Evolutionary conservation across 2,888 invertebrate genomes (phyloP).

Genomic region (Siphonodentalium dalli): DNA sequence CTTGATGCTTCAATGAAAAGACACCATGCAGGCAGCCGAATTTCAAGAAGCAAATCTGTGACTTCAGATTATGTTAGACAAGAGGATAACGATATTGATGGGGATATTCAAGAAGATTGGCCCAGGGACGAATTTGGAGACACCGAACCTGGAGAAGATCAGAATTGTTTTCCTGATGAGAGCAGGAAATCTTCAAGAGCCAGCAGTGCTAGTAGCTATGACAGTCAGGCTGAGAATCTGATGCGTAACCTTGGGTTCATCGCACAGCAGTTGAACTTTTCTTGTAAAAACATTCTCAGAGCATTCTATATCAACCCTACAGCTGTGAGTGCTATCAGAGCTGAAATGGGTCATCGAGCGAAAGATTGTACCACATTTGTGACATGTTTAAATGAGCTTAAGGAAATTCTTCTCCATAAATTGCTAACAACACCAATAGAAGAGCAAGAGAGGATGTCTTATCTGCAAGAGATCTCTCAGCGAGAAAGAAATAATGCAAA

Average conservation of each 20-base stretch:
- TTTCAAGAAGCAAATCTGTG: not conserved
- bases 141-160: constrained; percentile 14
- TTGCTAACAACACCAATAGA: constrained; percentile 63
- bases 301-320: constrained; percentile 53
- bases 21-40: constrained; percentile 12
- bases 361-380: constrained; percentile 34
- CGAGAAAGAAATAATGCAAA: constrained; percentile 58
- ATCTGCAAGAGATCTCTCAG: constrained; percentile 57
- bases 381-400: constrained; percentile 50
- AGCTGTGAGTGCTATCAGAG: constrained; percentile 47
- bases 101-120: constrained; percentile 1
- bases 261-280: constrained; percentile 57
- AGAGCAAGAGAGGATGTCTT: constrained; percentile 58
- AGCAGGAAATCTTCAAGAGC: not conserved
- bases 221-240: constrained; percentile 46
- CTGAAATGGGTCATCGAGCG: constrained; percentile 31
- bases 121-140: not conserved
- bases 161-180: constrained; percentile 1
- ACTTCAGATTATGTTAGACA: not conserved
- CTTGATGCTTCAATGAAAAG: constrained; percentile 40
- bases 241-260: constrained; percentile 52
- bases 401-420: constrained; percentile 58
- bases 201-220: constrained; percentile 27
- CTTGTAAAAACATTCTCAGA: constrained; percentile 58
- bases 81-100: no score